Evolutionary conservation across 2,888 invertebrate genomes (phyloP), one percentile per base, ranked within the genome.

Genomic region (Acrobasis repandana): DNA sequence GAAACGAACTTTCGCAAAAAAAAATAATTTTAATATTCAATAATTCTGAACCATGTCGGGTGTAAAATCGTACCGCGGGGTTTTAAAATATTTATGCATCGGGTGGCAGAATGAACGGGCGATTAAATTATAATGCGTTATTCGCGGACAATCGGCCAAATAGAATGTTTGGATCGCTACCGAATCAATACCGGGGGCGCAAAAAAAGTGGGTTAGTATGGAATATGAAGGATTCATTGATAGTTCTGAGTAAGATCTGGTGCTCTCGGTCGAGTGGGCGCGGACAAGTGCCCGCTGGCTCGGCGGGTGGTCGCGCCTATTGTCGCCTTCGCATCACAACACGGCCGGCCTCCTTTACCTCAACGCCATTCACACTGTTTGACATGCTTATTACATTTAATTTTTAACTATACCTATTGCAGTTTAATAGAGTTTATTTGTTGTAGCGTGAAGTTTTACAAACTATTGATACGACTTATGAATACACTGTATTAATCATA

Each of bases 231-330:
- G 6, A 72, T 77, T 82, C 82, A 84, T 85, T 85, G 86, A 85
- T 83, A 76, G 77, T 83, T 83, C 81, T 78, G 70, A 75, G 82
- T 80, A 79, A 67, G 67, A 68, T 62, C 68, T 65, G 74, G 71
- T 63, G 68, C 74, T 87, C 87, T 82, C 88, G 85, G 77, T 84
- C 79, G 86, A 90, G 83, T 85, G 81, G 73, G 61, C 72, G 61
- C 67, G 57, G 69, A 80, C 76, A 81, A 83, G 79, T 75, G 75
- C 63, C 60, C 70, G 66, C 14, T 33, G 51, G 38, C 43, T 73
- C 63, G 86, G 83, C 88, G 90, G 90, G 89, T 89, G 91, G 88
- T 85, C 89, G 78, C 58, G 57, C 56, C 74, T 68, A 78, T 81
- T 82, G 82, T 83, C 70, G 74, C 80, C 71, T 77, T 73, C 62